Evolutionary conservation across 2,113 vertebrate genomes (phyloP).

Genomic region (Rissa tridactyla): DNA sequence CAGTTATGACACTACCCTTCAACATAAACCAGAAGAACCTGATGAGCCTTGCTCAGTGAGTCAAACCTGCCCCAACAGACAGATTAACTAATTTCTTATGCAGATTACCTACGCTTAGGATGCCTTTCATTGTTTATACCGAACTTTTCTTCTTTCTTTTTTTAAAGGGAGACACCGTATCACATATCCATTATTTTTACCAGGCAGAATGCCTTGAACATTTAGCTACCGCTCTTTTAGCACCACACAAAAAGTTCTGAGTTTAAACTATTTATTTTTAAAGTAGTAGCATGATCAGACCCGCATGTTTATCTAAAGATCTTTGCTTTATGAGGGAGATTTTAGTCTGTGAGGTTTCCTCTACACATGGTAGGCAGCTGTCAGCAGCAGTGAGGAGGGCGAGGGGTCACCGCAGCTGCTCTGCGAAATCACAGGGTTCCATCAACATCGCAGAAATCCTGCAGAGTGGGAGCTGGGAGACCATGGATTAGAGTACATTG

Average conservation of each 20-base stretch:
- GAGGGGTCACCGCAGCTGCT: conserved; percentile 77
- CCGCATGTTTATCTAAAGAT: conserved; percentile 74
- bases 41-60: background rate
- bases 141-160: conserved; percentile 2
- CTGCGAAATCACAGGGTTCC: conserved; percentile 78
- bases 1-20: background rate
- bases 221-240: conserved; percentile 10
- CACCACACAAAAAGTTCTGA: conserved; percentile 17
- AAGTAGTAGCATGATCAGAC: conserved; percentile 61
- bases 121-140: conserved; percentile 11
- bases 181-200: conserved; percentile 26
- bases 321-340: conserved; percentile 68
- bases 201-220: conserved; percentile 2
- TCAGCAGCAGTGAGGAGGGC: conserved; percentile 76
- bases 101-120: conserved; percentile 14
- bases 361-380: conserved; percentile 84
- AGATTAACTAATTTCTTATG: conserved; percentile 10
- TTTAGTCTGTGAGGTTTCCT: conserved; percentile 80
- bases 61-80: conserved; percentile 34
- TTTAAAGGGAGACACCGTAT: conserved; percentile 29
- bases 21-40: conserved; percentile 17
- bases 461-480: conserved; percentile 78
- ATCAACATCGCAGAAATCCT: conserved; percentile 81
- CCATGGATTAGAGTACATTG: conserved; percentile 73
- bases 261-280: conserved; percentile 68